Evolutionary conservation across 53 echinoderm and acorn worm species (phyloP).

Genomic region (Antedon mediterranea): DNA sequence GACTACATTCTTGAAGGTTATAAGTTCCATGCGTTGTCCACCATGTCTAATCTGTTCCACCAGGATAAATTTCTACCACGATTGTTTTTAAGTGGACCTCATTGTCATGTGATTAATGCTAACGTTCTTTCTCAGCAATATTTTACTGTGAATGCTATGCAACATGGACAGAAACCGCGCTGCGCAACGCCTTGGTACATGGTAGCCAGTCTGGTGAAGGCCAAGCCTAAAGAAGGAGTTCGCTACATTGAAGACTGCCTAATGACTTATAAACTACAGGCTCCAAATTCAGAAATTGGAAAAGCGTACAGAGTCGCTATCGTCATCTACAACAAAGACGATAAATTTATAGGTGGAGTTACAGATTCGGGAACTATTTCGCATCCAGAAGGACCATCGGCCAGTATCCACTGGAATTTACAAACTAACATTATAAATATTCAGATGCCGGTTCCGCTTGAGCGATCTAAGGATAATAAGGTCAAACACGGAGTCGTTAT

Average conservation of each 20-base stretch:
- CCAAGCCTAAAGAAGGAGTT: constrained; percentile 16
- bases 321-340: constrained; percentile 13
- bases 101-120: constrained; percentile 27
- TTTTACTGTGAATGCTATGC: constrained; percentile 26
- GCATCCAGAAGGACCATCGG: constrained; percentile 27
- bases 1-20: constrained; percentile 29
- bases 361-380: constrained; percentile 16
- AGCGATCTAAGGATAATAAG: constrained; percentile 16
- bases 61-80: constrained; percentile 22
- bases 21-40: constrained; percentile 32
- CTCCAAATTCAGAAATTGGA: constrained; percentile 28
- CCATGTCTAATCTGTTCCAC: constrained; percentile 24
- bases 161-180: constrained; percentile 15
- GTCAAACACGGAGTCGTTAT: constrained; percentile 29
- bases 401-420: constrained; percentile 39
- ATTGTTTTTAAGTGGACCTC: constrained; percentile 17
- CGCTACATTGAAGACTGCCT: background rate
- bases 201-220: constrained; percentile 6
- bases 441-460: constrained; percentile 22
- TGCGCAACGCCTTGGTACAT: constrained; percentile 33
- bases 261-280: constrained; percentile 25
- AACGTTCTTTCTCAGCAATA: constrained; percentile 7
- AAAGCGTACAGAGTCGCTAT: constrained; percentile 29
- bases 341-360: constrained; percentile 22
- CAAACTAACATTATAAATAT: constrained; percentile 22